A percentile compares a stretch with the other conserved stretches of the same genome.
Evolutionary conservation across 2,888 invertebrate genomes (phyloP).

Genomic region (Tanaodytes sp.): DNA sequence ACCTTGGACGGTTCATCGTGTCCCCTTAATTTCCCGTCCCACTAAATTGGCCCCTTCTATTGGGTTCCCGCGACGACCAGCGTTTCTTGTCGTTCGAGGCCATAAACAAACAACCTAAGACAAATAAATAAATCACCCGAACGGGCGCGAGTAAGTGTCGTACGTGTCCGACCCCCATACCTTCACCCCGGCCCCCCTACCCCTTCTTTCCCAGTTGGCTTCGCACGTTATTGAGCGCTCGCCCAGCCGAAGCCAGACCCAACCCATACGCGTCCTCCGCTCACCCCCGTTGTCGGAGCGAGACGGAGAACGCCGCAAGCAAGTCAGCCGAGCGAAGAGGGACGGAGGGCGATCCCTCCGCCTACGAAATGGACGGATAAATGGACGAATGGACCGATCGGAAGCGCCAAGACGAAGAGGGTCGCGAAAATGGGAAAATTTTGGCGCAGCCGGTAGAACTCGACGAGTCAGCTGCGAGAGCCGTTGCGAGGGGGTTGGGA

Average conservation of each 20-base stretch:
- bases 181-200: constrained; percentile 64
- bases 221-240: constrained; percentile 79
- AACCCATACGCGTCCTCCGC: constrained; percentile 66
- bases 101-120: constrained; percentile 44
- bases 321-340: constrained; percentile 42
- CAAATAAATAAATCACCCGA: constrained; percentile 43
- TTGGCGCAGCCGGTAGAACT: not conserved
- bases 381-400: constrained; percentile 39
- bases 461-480: too few relatives aligned
- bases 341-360: constrained; percentile 30
- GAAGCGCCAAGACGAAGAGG: constrained; percentile 49
- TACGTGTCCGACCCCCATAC: too few relatives aligned
- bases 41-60: too few relatives aligned
- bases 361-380: constrained; percentile 49
- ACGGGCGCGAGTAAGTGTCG: constrained; percentile 40
- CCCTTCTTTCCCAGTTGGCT: constrained; percentile 75
- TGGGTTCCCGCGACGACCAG: too few relatives aligned
- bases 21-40: too few relatives aligned
- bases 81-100: not conserved
- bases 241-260: constrained; percentile 77
- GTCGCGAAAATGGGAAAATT: constrained; percentile 2
- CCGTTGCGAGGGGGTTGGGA: too few relatives aligned
- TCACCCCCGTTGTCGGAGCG: constrained; percentile 61
- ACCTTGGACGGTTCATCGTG: too few relatives aligned
- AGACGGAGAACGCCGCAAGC: constrained; percentile 50